Conservation (phyloP, 2,888 invertebrate species). For the Ferdinandea cuprea region DNA sequence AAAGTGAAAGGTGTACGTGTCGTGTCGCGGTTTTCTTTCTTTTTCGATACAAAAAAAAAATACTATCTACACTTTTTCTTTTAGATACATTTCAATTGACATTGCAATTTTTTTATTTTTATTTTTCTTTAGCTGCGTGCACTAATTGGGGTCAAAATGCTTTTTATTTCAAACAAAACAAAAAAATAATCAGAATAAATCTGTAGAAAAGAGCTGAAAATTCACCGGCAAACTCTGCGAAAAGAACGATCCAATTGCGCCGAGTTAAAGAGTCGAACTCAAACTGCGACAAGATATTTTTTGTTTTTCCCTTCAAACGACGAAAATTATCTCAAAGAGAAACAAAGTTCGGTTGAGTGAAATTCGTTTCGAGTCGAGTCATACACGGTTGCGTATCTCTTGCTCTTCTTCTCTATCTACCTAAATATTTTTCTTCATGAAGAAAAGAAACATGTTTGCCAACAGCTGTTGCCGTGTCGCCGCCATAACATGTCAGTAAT, state of each 20-base stretch:
- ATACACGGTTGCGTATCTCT: slow-evolving; percentile 5
- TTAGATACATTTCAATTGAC: slow-evolving; percentile 39
- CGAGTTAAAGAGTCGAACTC: slow-evolving; percentile 65
- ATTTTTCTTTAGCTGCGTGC: slow-evolving; percentile 24
- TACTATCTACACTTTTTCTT: slow-evolving; percentile 51
- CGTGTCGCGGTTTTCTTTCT: slow-evolving; percentile 12
- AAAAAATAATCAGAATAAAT: slow-evolving; percentile 17
- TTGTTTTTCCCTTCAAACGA: slow-evolving; percentile 2
- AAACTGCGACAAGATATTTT: slow-evolving; percentile 62
- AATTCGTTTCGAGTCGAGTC: not conserved
- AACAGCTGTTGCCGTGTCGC: slow-evolving; percentile 49
- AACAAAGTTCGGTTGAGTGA: slow-evolving; percentile 5
- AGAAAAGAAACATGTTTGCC: not conserved
- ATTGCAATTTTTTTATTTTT: slow-evolving; percentile 29
- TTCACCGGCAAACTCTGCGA: not conserved
- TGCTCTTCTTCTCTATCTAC: too few relatives aligned
- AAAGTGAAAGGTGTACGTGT: slow-evolving; percentile 68
- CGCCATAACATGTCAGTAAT: not conserved
- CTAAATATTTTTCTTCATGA: too few relatives aligned
- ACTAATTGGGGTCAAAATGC: slow-evolving; percentile 23
- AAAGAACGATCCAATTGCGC: slow-evolving; percentile 41
- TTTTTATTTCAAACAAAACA: slow-evolving; percentile 35
- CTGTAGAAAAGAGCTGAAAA: slow-evolving; percentile 12
- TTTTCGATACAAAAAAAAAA: slow-evolving; percentile 10
- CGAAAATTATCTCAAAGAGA: slow-evolving; percentile 41